phyloP scores from a whole-genome alignment of 2,888 invertebrate genomes.

The Rhamnusium bicolor region DNA sequence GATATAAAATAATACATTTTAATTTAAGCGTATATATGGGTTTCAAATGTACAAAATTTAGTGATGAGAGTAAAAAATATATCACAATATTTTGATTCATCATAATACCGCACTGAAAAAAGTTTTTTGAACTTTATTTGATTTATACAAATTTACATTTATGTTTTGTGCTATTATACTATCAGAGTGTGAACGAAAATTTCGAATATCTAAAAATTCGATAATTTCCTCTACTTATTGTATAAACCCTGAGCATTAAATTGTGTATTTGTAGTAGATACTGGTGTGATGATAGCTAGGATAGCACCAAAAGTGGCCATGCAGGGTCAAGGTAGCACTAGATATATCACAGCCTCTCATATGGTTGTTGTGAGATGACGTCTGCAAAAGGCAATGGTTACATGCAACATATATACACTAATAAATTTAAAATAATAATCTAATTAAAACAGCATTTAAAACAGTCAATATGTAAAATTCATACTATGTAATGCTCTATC shows the following conservation, averaged over 20 bases:
- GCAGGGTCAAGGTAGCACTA: constrained; percentile 49
- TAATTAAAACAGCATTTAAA: neutral
- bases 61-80: neutral
- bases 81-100: constrained; percentile 4
- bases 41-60: neutral
- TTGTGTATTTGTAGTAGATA: constrained; percentile 47
- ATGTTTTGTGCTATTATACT: constrained; percentile 4
- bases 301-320: constrained; percentile 48
- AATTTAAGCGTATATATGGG: neutral
- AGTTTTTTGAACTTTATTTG: neutral
- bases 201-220: neutral
- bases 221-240: constrained; percentile 34
- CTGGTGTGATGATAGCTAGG: constrained; percentile 45
- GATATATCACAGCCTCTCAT: constrained; percentile 88
- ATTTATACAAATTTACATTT: constrained; percentile 41
- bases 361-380: constrained; percentile 92
- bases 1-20: neutral
- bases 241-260: constrained; percentile 50
- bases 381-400: constrained; percentile 80
- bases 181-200: neutral
- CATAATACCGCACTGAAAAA: neutral
- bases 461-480: neutral
- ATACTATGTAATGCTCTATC: no score
- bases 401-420: constrained; percentile 51
- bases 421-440: constrained; percentile 9